These are phyloP conservation scores for Cuniculus paca DNA, from an alignment of 2,797 vertebrate genomes.

Conservation along the genomic window DNA sequence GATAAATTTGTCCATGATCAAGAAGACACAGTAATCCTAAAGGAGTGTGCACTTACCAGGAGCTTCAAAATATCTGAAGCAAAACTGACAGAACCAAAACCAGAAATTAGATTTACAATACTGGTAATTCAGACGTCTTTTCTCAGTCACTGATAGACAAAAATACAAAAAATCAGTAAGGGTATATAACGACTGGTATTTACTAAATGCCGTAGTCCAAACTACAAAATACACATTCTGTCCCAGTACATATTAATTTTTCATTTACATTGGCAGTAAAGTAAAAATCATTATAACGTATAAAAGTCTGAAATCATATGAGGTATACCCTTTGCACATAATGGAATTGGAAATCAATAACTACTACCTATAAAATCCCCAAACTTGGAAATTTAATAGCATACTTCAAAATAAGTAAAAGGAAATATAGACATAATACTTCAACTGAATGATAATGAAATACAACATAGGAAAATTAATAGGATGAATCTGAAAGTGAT, in stretches of 20 bases:
- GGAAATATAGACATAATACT: neutral
- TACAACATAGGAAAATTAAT: neutral
- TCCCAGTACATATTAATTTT: neutral
- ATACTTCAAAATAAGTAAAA: constrained; percentile 38
- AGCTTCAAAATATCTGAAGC: neutral
- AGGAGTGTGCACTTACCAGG: neutral
- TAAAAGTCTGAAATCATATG: neutral
- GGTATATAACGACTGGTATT: neutral
- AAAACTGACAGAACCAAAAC: constrained; percentile 1
- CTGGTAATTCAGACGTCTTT: neutral
- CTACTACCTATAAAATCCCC: neutral
- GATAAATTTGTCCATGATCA: neutral
- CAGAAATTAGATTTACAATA: neutral
- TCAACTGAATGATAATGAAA: neutral
- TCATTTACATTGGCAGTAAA: neutral
- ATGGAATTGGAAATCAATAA: neutral
- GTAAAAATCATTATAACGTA: neutral
- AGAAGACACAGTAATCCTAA: neutral
- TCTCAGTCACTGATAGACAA: neutral
- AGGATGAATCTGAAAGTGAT: neutral
- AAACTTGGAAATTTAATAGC: neutral
- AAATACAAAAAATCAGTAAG: neutral
- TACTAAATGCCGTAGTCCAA: neutral
- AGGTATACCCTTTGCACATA: neutral
- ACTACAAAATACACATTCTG: neutral